Base-by-base conservation (phyloP, 1,140 invertebrate species). In the Cydia amplana region DNA sequence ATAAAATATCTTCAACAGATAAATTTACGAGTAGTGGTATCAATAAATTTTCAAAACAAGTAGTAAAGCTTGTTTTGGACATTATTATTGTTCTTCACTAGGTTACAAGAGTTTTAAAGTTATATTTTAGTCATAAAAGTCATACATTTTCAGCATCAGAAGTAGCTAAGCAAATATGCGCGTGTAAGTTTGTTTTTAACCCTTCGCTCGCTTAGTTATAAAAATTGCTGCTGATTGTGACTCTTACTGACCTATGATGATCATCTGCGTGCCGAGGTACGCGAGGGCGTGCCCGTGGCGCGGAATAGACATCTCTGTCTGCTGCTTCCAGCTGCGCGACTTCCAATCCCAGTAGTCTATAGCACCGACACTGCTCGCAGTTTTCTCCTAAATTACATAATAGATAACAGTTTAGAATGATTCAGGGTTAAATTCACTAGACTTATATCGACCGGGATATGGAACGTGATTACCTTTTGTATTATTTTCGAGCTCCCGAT, bases 201-300 rank as follows among this genome's bases (percentile, higher is more conserved):
- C 3, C 12, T 46, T 46, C 43, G 14, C 12, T 7, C 10, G 12
- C 43, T 46, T 46, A 16, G 7, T 16, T 46, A 14, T n/a, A n/a
- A n/a, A n/a, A n/a, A n/a, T 1, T 43, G 7, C 2, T 43, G 40
- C 40, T 49, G 46, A 0, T 10, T n/a, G 5, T 43, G 46, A 49
- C n/a, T 32, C 1, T 65, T 49, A n/a, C 79, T 78, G 36, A 91
- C 89, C 89, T 74, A 95, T 94, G 32, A 95, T 94, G 49, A 95
- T 86, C 75, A 95, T 90, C 78, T 94, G 94, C 32, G 92, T 93
- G 85, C 94, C 94, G 46, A 95, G 91, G 76, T 94, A 94, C 5
- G 93, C 93, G 0, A 94, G 89, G 2, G 94, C 91, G 78, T 95
- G 94, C n/a, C 94, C 94, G 79, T 95, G 94, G 73, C 95, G 87